Conservation (phyloP, 2,797 vertebrate species). For the Prionace glauca region DNA sequence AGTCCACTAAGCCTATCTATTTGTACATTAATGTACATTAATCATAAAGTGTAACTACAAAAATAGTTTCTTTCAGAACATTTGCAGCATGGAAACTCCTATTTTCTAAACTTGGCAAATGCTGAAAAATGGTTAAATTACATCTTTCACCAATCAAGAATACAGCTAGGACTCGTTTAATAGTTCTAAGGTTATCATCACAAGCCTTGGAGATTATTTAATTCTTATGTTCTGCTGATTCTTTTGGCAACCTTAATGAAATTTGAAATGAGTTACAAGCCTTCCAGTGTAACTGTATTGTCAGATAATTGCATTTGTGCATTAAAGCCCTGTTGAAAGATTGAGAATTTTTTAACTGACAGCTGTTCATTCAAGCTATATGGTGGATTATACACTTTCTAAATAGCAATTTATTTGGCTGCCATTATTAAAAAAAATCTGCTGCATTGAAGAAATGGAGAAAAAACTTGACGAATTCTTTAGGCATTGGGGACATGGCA, state of each 20-base stretch:
- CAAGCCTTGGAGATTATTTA: neutral
- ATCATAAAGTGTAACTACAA: neutral
- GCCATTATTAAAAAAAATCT: neutral
- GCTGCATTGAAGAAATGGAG: neutral
- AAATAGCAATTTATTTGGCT: neutral
- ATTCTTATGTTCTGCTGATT: slow-evolving; percentile 16
- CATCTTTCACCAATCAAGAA: neutral
- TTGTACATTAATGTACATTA: slow-evolving; percentile 8
- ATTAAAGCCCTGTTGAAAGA: slow-evolving; percentile 4
- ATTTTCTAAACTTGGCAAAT: neutral
- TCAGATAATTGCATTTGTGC: slow-evolving; percentile 19
- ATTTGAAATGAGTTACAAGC: neutral
- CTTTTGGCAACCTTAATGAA: neutral
- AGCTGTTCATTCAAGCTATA: neutral
- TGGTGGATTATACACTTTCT: neutral
- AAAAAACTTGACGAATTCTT: neutral
- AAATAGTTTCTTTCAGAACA: neutral
- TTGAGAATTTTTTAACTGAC: neutral
- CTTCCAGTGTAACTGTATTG: slow-evolving; percentile 14
- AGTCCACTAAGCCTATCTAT: neutral
- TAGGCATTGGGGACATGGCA: neutral
- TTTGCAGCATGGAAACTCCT: neutral
- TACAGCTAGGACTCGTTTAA: neutral
- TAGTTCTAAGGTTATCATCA: neutral
- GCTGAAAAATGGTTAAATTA: neutral